A percentile compares a stretch with the other conserved stretches of the same genome.
Evolutionary conservation across 2,797 vertebrate species (phyloP).

Genomic region (Xyrichtys novacula): DNA sequence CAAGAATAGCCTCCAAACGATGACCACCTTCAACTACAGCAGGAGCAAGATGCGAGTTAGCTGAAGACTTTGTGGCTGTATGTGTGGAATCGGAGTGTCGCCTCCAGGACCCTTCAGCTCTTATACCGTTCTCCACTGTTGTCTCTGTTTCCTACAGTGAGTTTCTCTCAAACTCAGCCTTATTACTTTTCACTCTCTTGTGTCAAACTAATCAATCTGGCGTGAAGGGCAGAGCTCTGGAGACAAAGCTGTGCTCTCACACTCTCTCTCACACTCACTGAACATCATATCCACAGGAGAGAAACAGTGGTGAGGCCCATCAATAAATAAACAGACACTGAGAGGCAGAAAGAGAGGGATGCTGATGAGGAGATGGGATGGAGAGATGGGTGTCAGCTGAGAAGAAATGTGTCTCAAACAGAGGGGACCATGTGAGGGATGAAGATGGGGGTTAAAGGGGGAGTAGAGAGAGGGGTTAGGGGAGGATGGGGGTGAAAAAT

Average conservation of each 20-base stretch:
- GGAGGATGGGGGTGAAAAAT: constrained; percentile 7
- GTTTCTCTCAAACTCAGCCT: constrained; percentile 13
- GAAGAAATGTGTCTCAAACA: constrained; percentile 21
- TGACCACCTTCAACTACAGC: too few relatives aligned
- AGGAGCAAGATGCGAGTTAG: too few relatives aligned
- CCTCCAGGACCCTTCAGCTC: too few relatives aligned
- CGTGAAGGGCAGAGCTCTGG: constrained; percentile 60
- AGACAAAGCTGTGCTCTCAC: constrained; percentile 24
- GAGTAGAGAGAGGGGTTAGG: constrained; percentile 4
- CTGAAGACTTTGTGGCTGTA: too few relatives aligned
- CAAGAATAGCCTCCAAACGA: too few relatives aligned
- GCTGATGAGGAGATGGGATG: constrained; percentile 32
- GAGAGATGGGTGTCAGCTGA: constrained; percentile 27
- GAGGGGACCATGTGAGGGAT: constrained; percentile 20
- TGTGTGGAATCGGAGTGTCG: too few relatives aligned
- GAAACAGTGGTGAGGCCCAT: constrained; percentile 45
- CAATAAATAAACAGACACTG: constrained; percentile 64
- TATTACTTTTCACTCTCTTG: background rate
- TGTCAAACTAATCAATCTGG: constrained; percentile 61
- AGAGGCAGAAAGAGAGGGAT: constrained; percentile 45
- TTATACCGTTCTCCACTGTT: too few relatives aligned
- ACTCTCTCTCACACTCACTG: constrained; percentile 13
- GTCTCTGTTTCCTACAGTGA: background rate
- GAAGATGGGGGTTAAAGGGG: background rate
- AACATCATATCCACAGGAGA: constrained; percentile 55